Evolutionary conservation across 2,113 vertebrate genomes (phyloP), one percentile per base, ranked within the genome.

Genomic region (Guaruba guarouba): DNA sequence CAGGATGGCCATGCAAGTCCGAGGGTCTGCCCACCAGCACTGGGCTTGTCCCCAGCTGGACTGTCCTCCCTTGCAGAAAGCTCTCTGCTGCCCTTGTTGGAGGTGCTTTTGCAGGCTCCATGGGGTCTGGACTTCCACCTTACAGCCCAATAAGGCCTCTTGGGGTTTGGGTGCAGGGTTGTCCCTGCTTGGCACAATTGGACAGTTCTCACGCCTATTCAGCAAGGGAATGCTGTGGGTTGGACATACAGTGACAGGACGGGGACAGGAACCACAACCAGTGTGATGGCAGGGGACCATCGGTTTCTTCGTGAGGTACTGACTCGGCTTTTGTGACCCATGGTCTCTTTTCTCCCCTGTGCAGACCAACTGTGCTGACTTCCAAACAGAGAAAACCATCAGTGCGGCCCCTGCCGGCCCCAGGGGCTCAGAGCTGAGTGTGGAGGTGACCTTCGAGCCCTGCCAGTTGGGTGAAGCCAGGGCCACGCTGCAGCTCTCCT

Each of bases 401-500:
- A 91, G 5, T 0, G 97, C 93, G 1, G 74, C 98, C 4, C 93
- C 98, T 0, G 98, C 98, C 5, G 83, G 92, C 46, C 98, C 96
- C 24, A 95, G 95, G 1, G 99, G 99, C 54, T 98, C 97, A 0
- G 98, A 98, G 62, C 85, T 98, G 91, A 96, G 91, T 1, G 73
- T 99, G 93, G 98, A 98, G n/a, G 97, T 99, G 44, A 97, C 92
- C 77, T 99, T 98, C 2, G 98, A 99, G 92, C 99, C 99, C 80
- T 97, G 97, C 90, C 98, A 97, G 88, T 96, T 99, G 91, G 99
- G 99, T 0, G 97, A 99, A 81, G 96, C 98, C 68, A 97, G 93
- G 59, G 97, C 98, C 49, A 89, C 69, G 4, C 98, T 99, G 41
- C 97, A 25, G 35, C 82, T 99, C 39, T 97, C 96, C 6, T 99